Base-by-base conservation (phyloP, 2,888 invertebrate genomes). In the Eurytoma californica region DNA sequence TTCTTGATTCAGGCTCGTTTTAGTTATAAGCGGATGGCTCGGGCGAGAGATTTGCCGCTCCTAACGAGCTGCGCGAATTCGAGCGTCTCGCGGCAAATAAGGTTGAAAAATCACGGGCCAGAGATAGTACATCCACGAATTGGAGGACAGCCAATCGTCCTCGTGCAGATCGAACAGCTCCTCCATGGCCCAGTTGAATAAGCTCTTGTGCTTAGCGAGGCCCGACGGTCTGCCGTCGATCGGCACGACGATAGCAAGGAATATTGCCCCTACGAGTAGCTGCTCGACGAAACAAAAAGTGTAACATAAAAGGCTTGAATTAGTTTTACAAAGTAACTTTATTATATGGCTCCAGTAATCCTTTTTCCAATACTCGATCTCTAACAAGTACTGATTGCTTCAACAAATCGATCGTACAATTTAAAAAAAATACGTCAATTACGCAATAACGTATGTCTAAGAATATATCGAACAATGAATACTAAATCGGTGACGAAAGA, bases 121-220 rank as follows among this genome's bases (percentile, higher is more conserved):
- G 12, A 77, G 55, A 20, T 72, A 67, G 39, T 72, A n/a, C 3
- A 77, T 58, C 80, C 80, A 80, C 7, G 69, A 65, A 49, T 77
- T 69, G 39, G n/a, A 13, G 30, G 13, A 1, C 53, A 47, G 28
- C 68, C 67, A 80, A 20, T 69, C 63, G 7, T 68, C 20, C 7
- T 75, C 55, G 55, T 67, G 18, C 13, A 65, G 4, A 3, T 60
- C 72, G 14, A 68, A 30, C 13, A 80, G n/a, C 57, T 76, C 76
- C 20, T 68, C 57, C 68, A 76, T 55, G 13, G 57, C 65, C 77
- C 72, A 76, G 14, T 16, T 47, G 2, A 72, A 20, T 13, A 68
- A 16, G n/a, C 63, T 55, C 3, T 76, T 55, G 39, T 39, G 39
- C 39, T 39, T 39, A 39, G 7, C 9, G 39, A 39, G 7, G 39